Percentiles rank a stretch among this genome's conserved stretches.
Evolutionary conservation across 1,140 invertebrate genomes (phyloP).

Genomic region (Radopholus similis): DNA sequence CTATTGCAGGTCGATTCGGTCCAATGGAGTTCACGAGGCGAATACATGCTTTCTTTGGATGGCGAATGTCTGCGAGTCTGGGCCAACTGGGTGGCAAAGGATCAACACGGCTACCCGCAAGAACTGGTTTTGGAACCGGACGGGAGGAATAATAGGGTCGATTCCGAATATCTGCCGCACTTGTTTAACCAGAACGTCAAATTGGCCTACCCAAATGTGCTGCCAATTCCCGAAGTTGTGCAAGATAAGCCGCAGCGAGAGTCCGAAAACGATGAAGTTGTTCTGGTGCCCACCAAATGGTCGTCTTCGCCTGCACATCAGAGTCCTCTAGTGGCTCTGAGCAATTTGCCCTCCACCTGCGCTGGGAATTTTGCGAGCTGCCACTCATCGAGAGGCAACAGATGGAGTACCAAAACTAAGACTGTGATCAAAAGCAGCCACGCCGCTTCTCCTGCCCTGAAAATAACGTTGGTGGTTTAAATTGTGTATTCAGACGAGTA

Average conservation of each 20-base stretch:
- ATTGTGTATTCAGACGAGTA: too few relatives aligned
- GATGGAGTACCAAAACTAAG: not conserved
- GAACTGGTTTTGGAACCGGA: not conserved
- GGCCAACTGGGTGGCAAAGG: not conserved
- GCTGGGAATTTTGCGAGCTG: not conserved
- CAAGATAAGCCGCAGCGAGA: not conserved
- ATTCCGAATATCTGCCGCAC: not conserved
- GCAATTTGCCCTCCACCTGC: not conserved
- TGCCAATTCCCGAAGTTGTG: not conserved
- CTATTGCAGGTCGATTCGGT: constrained; percentile 10
- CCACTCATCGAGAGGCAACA: not conserved
- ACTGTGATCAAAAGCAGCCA: not conserved
- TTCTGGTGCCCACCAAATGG: not conserved
- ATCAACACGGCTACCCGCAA: not conserved
- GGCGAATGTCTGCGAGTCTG: constrained; percentile 4
- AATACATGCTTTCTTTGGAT: constrained; percentile 7
- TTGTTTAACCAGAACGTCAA: too few relatives aligned
- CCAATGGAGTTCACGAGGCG: constrained; percentile 7
- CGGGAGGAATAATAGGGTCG: not conserved
- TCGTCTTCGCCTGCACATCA: not conserved
- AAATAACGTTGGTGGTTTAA: not conserved
- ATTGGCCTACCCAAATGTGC: not conserved
- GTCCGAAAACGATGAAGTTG: not conserved
- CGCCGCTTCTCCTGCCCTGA: not conserved
- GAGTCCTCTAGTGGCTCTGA: not conserved